These are phyloP conservation scores for Siniperca undulata DNA, from an alignment of 2,797 vertebrate genomes.

Conservation along the genomic window DNA sequence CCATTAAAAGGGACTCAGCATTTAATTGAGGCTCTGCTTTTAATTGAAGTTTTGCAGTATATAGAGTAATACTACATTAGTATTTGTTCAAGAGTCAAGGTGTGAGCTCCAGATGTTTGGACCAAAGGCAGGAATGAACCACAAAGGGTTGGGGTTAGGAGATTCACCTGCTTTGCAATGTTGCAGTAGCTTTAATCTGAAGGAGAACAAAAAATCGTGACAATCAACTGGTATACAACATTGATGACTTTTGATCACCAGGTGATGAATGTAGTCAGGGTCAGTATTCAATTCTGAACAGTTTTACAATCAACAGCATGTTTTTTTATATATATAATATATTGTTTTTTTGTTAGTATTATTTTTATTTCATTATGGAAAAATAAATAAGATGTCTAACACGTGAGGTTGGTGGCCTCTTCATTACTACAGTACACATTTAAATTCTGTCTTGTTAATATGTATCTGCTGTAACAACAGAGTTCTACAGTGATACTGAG, in stretches of 20 bases:
- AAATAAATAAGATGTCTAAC: conserved; percentile 36
- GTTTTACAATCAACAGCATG: conserved; percentile 26
- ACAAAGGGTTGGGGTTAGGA: background rate
- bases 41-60: too few relatives aligned
- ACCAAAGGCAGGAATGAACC: conserved; percentile 64
- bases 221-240: background rate
- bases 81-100: conserved; percentile 20
- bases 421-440: background rate
- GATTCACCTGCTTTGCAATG: conserved; percentile 33
- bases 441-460: background rate
- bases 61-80: background rate
- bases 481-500: conserved; percentile 4
- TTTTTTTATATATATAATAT: conserved; percentile 23
- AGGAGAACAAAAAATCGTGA: conserved; percentile 4
- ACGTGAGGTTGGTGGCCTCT: background rate
- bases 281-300: conserved; percentile 10
- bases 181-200: conserved; percentile 12
- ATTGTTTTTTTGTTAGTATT: conserved; percentile 18
- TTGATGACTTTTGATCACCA: background rate
- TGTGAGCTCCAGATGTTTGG: conserved; percentile 56
- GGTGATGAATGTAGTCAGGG: conserved; percentile 21
- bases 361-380: conserved; percentile 33
- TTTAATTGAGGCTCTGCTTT: too few relatives aligned
- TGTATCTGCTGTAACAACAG: background rate
- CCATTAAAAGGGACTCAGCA: too few relatives aligned